Percentiles rank a stretch among this genome's conserved stretches.
Conservation (phyloP, 2,797 vertebrate species). For the Chaunax sp. region DNA sequence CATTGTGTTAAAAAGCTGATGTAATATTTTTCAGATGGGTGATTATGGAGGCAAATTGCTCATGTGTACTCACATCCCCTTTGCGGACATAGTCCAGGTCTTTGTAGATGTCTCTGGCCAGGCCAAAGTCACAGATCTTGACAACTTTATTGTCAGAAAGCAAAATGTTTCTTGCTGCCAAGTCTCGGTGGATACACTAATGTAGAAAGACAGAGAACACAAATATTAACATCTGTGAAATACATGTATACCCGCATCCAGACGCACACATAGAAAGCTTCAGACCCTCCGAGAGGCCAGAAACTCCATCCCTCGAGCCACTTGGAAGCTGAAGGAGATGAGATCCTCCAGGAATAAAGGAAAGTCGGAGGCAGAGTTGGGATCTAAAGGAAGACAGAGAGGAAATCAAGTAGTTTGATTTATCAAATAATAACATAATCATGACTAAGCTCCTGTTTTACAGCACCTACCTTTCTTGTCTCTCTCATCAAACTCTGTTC, state of each 20-base stretch:
- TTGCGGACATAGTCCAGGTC: slow-evolving; percentile 96
- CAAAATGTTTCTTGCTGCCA: slow-evolving; percentile 95
- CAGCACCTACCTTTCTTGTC: slow-evolving; percentile 41
- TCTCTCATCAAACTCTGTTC: slow-evolving; percentile 83
- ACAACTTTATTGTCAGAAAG: slow-evolving; percentile 96
- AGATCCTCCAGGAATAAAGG: slow-evolving; percentile 92
- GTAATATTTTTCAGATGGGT: not conserved
- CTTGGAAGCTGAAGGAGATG: slow-evolving; percentile 97
- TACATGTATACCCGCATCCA: not conserved
- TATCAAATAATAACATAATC: not conserved
- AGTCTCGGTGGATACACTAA: slow-evolving; percentile 95
- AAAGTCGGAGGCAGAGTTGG: slow-evolving; percentile 72
- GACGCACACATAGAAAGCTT: not conserved
- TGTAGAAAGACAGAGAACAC: slow-evolving; percentile 7
- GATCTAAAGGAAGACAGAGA: slow-evolving; percentile 68
- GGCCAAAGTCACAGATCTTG: slow-evolving; percentile 97
- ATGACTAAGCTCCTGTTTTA: slow-evolving; percentile 21
- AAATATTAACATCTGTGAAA: slow-evolving; percentile 44
- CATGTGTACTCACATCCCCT: slow-evolving; percentile 89
- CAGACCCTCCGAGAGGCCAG: slow-evolving; percentile 86
- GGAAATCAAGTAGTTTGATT: not conserved
- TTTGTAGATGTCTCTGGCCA: slow-evolving; percentile 95
- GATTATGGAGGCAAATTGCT: not conserved
- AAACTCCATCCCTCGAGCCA: slow-evolving; percentile 97
- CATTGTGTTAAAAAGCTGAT: not conserved